These are phyloP conservation scores for Myoxocephalus aenaeus DNA, from an alignment of 2,797 vertebrate species.

Conservation along the genomic window DNA sequence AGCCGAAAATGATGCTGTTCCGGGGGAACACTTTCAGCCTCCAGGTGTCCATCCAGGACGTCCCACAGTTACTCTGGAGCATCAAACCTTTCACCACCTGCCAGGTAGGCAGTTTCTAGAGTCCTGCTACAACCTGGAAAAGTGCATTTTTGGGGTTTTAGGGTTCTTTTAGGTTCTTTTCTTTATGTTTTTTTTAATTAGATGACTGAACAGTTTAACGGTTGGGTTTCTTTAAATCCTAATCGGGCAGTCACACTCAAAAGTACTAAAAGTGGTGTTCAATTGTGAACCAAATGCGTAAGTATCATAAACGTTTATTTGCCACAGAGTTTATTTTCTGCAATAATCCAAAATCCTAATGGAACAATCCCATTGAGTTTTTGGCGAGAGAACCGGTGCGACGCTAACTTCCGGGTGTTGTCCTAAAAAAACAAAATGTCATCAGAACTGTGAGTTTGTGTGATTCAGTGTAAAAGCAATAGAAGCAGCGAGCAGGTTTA, in stretches of 20 bases:
- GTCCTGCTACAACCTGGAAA: background rate
- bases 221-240: too few species aligned
- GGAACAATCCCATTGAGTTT: too few species aligned
- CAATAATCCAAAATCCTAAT: too few species aligned
- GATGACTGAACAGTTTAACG: background rate
- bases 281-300: too few species aligned
- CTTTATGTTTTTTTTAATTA: background rate
- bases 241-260: too few species aligned
- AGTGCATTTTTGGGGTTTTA: background rate
- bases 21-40: constrained; percentile 93
- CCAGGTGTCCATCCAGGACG: constrained; percentile 96
- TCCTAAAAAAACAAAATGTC: too few species aligned
- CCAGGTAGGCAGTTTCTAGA: constrained; percentile 83
- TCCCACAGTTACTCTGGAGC: constrained; percentile 96
- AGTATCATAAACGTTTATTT: too few species aligned
- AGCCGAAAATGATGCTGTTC: constrained; percentile 94
- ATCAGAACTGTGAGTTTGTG: background rate
- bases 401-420: too few species aligned
- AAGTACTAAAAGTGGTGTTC: too few species aligned
- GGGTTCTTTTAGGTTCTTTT: too few species aligned
- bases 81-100: constrained; percentile 98
- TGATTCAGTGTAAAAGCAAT: background rate
- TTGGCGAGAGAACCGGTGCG: too few species aligned
- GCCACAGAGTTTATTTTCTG: too few species aligned
- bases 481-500: background rate